Evolutionary conservation across 53 echinoderm and acorn worm species (phyloP), one percentile per base, ranked within the genome.

Genomic region (Paracentrotus lividus): DNA sequence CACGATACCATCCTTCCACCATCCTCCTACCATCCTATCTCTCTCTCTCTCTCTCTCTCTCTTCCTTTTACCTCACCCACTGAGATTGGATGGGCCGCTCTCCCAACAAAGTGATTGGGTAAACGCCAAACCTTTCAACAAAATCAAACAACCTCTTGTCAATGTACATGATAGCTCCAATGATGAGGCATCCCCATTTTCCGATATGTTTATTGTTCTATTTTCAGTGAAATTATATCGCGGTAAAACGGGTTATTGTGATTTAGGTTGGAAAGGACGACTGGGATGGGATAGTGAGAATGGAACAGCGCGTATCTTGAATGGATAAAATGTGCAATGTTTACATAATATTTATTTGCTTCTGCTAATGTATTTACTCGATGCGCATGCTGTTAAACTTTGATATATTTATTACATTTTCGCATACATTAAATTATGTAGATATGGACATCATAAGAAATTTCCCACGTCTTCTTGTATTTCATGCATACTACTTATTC

Each of bases 81-180:
- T 56, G 42, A 88, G 43, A 88, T 64, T 88, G 57, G 42, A 64
- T 43, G 31, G 88, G 24, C 32, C 88, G 42, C 27, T 88, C 57
- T n/a, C 42, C 86, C 88, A 40, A 12, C 38, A 88, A 88, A 88
- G 59, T 88, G 88, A 88, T 64, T 88, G 64, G 43, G 57, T 26
- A 88, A 88, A 88, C 88, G 31, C 33, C 86, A 86, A 88, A 57
- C 43, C 88, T 88, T 88, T 88, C 88, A 88, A 36, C 42, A n/a
- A 64, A 86, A 88, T 88, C 88, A 88, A 88, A 88, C 88, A 86
- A 53, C 13, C 53, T 34, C 57, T 86, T 56, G 53, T 86, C 56
- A 86, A 86, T 86, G 86, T 54, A 88, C 88, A 88, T 20, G 18
- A 53, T 55, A 56, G 57, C 86, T 2, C 55, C 4, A 8, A 56